phyloP scores from a whole-genome alignment of 2,113 vertebrate genomes.

The Callorhinus ursinus region DNA sequence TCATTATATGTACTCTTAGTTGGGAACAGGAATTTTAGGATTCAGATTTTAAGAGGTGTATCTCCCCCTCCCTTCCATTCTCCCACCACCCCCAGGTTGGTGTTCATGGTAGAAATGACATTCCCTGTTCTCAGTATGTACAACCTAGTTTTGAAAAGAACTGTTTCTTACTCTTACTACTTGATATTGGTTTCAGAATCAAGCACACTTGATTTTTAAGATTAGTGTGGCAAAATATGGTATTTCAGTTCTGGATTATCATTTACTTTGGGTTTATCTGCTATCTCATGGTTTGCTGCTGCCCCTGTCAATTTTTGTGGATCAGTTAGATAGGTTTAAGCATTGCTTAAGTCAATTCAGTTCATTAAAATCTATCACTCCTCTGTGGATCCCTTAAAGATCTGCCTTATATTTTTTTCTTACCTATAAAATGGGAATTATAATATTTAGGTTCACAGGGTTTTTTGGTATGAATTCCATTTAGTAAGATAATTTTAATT shows the following conservation, averaged over 20 bases:
- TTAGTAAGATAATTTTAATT: conserved; percentile 23
- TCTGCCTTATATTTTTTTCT: not conserved
- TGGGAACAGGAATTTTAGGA: not conserved
- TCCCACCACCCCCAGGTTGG: not conserved
- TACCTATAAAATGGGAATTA: conserved; percentile 45
- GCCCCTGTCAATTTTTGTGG: not conserved
- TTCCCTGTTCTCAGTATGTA: not conserved
- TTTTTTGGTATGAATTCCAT: not conserved
- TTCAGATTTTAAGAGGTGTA: not conserved
- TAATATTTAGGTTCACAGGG: not conserved
- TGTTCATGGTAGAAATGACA: not conserved
- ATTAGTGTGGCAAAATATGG: not conserved
- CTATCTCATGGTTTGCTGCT: not conserved
- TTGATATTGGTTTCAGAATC: not conserved
- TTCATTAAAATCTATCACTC: not conserved
- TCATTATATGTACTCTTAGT: not conserved
- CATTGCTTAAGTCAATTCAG: not conserved
- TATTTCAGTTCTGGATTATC: not conserved
- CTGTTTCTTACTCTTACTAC: not conserved
- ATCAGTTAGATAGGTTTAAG: not conserved
- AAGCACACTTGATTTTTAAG: not conserved
- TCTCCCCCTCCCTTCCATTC: not conserved
- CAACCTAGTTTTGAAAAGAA: not conserved
- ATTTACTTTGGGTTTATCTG: not conserved
- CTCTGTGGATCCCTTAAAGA: not conserved